Percentiles rank a stretch among this genome's conserved stretches.
Conservation (phyloP, 2,113 vertebrate genomes). For the Hystrix cristata region DNA sequence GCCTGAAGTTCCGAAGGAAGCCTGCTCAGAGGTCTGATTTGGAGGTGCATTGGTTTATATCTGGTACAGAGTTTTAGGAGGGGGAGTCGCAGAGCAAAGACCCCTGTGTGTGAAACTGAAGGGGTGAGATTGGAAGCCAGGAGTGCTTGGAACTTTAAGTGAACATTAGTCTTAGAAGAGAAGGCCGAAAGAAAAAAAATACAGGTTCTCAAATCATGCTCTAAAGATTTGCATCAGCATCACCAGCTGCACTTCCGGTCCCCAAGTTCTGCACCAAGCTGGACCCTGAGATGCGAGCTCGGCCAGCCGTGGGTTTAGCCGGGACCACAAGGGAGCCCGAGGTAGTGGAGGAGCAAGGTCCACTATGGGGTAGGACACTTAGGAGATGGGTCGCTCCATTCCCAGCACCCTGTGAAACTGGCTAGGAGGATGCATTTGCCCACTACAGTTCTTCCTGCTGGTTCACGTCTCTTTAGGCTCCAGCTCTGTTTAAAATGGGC, state of each 20-base stretch:
- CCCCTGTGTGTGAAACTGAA: not conserved
- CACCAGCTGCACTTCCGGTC: not conserved
- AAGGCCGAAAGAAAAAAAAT: not conserved
- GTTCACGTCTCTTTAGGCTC: not conserved
- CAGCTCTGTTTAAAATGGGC: slow-evolving; percentile 58
- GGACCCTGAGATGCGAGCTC: not conserved
- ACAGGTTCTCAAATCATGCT: not conserved
- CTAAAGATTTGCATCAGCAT: not conserved
- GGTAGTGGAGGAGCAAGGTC: not conserved
- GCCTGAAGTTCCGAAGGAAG: not conserved
- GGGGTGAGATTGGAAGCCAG: not conserved
- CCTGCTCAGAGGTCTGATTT: accelerated
- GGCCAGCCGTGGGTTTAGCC: not conserved
- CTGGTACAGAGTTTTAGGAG: too few relatives aligned
- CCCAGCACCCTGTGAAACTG: not conserved
- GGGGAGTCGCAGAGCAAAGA: not conserved
- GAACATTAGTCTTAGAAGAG: not conserved
- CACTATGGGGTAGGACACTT: not conserved
- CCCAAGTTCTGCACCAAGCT: accelerated
- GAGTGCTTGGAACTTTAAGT: not conserved
- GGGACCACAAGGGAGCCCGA: accelerated
- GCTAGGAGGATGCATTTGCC: not conserved
- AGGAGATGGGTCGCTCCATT: not conserved
- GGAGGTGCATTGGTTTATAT: not conserved
- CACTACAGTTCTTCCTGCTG: not conserved